Conservation (phyloP, 2,113 vertebrate genomes). For the Crotalus helleri region DNA sequence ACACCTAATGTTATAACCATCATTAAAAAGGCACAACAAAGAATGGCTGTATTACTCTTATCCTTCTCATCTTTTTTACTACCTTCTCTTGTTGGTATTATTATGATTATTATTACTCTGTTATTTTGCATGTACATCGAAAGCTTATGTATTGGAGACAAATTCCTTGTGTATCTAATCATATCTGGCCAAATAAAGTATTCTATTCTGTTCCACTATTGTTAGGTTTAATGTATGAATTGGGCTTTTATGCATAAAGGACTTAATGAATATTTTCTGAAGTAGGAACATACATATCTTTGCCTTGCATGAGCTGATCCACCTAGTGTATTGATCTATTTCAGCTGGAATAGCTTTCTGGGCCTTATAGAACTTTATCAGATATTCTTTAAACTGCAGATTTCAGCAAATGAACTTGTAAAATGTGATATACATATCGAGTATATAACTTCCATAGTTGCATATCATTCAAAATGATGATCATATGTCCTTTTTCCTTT, state of each 20-base stretch:
- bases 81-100: not conserved
- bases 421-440: slow-evolving; percentile 27
- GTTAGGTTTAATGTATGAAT: not conserved
- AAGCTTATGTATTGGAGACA: not conserved
- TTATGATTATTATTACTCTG: not conserved
- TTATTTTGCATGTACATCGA: not conserved
- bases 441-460: not conserved
- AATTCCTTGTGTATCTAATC: not conserved
- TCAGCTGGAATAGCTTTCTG: not conserved
- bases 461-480: not conserved
- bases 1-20: not conserved
- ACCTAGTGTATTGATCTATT: not conserved
- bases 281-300: not conserved
- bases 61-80: not conserved
- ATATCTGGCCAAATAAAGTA: not conserved
- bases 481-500: not conserved
- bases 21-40: not conserved
- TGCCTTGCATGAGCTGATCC: not conserved
- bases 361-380: not conserved
- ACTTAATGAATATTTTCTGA: not conserved
- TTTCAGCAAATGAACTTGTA: not conserved
- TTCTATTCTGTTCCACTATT: not conserved
- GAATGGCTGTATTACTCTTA: not conserved
- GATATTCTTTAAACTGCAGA: not conserved
- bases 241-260: not conserved